phyloP scores from a whole-genome alignment of 2,797 vertebrate species.

The Hoplostethus atlanticus region DNA sequence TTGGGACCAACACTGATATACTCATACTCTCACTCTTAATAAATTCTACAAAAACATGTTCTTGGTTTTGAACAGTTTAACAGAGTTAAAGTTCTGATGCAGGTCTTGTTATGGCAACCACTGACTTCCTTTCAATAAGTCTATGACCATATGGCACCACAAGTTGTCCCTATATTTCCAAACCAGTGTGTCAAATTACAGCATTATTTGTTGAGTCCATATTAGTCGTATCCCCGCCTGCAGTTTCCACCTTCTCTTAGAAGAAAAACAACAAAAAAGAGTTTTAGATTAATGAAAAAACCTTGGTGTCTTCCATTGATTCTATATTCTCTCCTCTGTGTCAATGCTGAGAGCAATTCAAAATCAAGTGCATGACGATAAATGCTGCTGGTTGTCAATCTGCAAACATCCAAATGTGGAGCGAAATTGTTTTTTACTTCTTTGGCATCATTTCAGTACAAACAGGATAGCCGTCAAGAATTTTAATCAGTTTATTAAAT shows the following conservation, averaged over 20 bases:
- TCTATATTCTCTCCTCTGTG: constrained; percentile 45
- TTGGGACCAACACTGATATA: constrained; percentile 4
- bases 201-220: constrained; percentile 57
- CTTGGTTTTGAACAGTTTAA: constrained; percentile 5
- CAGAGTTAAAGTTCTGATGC: background rate
- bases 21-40: background rate
- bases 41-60: background rate
- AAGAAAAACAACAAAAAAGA: constrained; percentile 65
- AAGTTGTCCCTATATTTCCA: constrained; percentile 31
- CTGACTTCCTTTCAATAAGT: constrained; percentile 30
- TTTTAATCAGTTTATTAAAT: constrained; percentile 31
- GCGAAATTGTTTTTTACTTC: constrained; percentile 27
- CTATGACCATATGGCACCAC: constrained; percentile 5
- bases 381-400: constrained; percentile 52
- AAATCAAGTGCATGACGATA: constrained; percentile 50
- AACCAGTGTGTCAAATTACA: constrained; percentile 55
- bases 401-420: constrained; percentile 58
- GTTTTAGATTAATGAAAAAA: constrained; percentile 66
- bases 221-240: constrained; percentile 58
- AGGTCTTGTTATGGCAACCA: constrained; percentile 21
- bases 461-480: constrained; percentile 24
- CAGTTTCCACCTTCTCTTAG: constrained; percentile 48
- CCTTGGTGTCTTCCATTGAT: constrained; percentile 63
- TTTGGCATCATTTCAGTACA: constrained; percentile 31
- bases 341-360: constrained; percentile 36